phyloP scores from a whole-genome alignment of 2,113 vertebrate genomes.

The Fregata magnificens region DNA sequence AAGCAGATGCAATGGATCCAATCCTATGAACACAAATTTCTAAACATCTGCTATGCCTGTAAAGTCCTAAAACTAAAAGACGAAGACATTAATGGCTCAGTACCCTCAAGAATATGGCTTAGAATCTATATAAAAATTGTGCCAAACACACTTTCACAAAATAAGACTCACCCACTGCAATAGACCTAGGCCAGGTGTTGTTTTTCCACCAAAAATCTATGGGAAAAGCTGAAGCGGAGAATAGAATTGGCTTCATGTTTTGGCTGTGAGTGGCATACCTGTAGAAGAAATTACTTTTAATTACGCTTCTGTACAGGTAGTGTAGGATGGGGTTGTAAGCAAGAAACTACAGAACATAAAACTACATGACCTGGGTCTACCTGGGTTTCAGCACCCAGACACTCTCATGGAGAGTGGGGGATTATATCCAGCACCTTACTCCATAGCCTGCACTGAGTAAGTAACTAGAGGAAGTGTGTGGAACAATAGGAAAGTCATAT shows the following conservation, averaged over 20 bases:
- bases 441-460: not conserved
- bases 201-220: not conserved
- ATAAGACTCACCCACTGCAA: not conserved
- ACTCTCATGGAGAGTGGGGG: fast-evolving
- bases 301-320: not conserved
- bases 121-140: not conserved
- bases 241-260: not conserved
- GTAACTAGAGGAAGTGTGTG: not conserved
- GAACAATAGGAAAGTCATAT: not conserved
- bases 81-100: not conserved
- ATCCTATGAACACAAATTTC: slow-evolving; percentile 45
- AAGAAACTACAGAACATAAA: not conserved
- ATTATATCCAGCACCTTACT: not conserved
- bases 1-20: slow-evolving; percentile 44
- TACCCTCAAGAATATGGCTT: not conserved
- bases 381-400: not conserved
- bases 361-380: not conserved
- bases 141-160: not conserved
- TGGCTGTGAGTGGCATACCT: not conserved
- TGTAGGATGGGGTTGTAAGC: not conserved
- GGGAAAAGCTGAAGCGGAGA: not conserved
- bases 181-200: not conserved
- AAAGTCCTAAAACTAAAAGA: not conserved
- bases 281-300: not conserved
- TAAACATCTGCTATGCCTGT: slow-evolving; percentile 23